These are phyloP conservation scores for Catamblyrhynchus diadema DNA, from an alignment of 2,797 vertebrate species.

Conservation along the genomic window DNA sequence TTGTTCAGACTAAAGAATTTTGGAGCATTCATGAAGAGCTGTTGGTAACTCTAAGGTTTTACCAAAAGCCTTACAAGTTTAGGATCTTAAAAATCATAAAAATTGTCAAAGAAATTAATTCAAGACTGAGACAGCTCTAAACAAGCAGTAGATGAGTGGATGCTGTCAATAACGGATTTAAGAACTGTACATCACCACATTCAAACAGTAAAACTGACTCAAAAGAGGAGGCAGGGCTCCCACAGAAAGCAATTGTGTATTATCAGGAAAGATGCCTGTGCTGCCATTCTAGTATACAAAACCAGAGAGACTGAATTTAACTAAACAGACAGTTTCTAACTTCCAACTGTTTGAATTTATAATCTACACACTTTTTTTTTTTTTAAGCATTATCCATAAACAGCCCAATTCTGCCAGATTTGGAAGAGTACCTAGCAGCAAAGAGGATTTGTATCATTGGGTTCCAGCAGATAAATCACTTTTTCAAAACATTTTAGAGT, in stretches of 20 bases:
- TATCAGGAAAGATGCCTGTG: neutral
- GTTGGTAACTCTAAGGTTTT: neutral
- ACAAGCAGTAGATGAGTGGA: neutral
- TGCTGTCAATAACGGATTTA: neutral
- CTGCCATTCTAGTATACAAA: neutral
- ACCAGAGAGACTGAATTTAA: neutral
- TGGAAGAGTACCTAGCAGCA: neutral
- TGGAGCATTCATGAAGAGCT: neutral
- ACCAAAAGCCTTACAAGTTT: neutral
- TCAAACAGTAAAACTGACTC: neutral
- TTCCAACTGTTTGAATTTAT: neutral
- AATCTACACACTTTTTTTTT: neutral
- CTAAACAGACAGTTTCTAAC: neutral
- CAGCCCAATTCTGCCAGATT: neutral
- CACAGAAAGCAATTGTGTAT: neutral
- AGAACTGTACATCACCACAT: neutral
- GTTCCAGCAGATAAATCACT: neutral
- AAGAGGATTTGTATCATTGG: neutral
- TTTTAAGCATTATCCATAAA: neutral
- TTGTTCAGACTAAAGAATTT: neutral
- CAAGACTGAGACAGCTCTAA: fast-evolving
- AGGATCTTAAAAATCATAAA: neutral
- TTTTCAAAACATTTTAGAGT: neutral
- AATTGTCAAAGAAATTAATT: neutral
- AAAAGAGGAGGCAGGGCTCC: neutral